Base-by-base conservation (phyloP, 2,113 vertebrate genomes). In the Corythaixoides concolor region DNA sequence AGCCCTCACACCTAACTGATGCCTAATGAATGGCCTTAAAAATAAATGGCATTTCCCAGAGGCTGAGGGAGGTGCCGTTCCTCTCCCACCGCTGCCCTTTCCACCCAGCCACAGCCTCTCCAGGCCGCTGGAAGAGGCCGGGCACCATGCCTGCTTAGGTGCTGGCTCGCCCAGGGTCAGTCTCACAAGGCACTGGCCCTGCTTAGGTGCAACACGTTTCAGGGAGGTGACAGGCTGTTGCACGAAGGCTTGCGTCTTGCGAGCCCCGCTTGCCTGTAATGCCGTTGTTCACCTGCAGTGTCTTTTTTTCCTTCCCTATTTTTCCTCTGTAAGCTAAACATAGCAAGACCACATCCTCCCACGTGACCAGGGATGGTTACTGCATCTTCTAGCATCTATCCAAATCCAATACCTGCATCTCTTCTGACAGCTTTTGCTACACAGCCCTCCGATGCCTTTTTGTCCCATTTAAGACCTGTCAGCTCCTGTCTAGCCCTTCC, bases 141-240 rank as follows among this genome's bases (percentile, higher is more conserved):
- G 3, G 6, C 79, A 28, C 10, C n/a, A 20, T 16, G 1, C 13
- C 41, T 24, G 24, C 68, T 52, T 35, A 24, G 14, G 32, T 33
- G 24, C 7, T 3, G 3, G 7, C 8, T 67, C 3, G 2, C 24
- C 2, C 1, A 30, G 6, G 14, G 9, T n/a, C 37, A 41, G 10
- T 55, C 24, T 58, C 43, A 24, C 21, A 21, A 18, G 23, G 7
- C 3, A 1, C 27, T 47, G 37, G 23, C 7, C 52, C 15, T 41
- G 33, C n/a, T 50, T 16, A 18, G 6, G 20, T 35, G 43, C 6
- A 58, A 73, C 0, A 1, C 9, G 8, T 35, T 37, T 35, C 58
- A 56, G 30, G 16, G 35, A 62, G 11, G 19, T 11, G 12, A 9
- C 8, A 14, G 4, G 12, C 11, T 17, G 17, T 80, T 85, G n/a